Base-by-base conservation (phyloP, 2,888 invertebrate genomes). In the Orchesella flavescens region DNA sequence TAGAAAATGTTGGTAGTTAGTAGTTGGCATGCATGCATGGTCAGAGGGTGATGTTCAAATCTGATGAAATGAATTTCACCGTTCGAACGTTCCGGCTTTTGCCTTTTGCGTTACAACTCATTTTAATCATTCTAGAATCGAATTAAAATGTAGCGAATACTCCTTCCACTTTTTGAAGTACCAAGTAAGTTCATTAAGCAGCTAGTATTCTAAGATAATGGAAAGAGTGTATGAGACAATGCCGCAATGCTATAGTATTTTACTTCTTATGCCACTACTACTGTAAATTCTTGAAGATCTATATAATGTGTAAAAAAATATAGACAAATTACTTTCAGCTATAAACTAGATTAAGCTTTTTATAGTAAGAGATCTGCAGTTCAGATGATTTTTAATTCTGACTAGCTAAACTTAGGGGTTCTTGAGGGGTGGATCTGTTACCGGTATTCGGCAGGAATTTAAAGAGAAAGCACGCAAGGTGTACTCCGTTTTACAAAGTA, bases 21-120 rank as follows among this genome's bases (percentile, higher is more conserved):
- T n/a, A n/a, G n/a, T n/a, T n/a, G n/a, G n/a, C 55, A 55, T 7
- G 55, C 44, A 44, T 44, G 7, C 44, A 44, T 12, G 9, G 12
- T 9, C 7, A 44, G 44, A 7, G 7, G 9, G 44, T 46, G 66
- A 66, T 66, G 44, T 68, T 49, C 21, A 49, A 66, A 21, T 10
- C 66, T 66, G 49, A 68, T 68, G 68, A 49, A 68, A 68, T 21
- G 23, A 21, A 43, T 21, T 21, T 49, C 19, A 68, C 68, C 49
- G 49, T 68, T 49, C 49, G 19, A 68, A 49, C 23, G 46, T 46
- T 53, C 49, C 53, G 68, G 53, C 49, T 53, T 19, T 21, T 49
- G 5, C 46, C 17, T 65, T 68, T 21, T 59, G 68, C 44, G 23
- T 53, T 19, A 49, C 9, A 44, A 15, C 43, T 12, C 23, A 21